Base-by-base conservation (phyloP, 2,797 vertebrate genomes). In the Xerus rutilus region DNA sequence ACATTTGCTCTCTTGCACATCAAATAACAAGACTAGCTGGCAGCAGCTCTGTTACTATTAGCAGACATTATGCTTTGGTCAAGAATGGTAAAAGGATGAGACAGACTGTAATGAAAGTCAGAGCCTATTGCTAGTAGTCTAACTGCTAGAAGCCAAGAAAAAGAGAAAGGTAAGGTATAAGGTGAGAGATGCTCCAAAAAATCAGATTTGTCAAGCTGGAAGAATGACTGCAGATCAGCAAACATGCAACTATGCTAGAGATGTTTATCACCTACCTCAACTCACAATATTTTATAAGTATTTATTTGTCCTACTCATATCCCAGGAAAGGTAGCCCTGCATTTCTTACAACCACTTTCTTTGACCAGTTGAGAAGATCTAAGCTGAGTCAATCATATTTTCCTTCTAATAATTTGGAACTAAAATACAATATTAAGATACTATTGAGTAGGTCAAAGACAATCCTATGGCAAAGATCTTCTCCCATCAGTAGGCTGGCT, bases 371-470 rank as follows among this genome's bases (percentile, higher is more conserved):
- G 43, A 78, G 49, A 11, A 96, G 13, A 89, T 14, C 7, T 43
- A 88, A 95, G 25, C 17, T 62, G 5, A 94, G 10, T 3, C 20
- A 91, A 62, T 76, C 4, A 79, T 67, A 84, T 91, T 69, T 94
- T 86, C 25, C 59, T 93, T 94, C 52, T 25, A 2, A 94, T 90
- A 85, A 81, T 86, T 72, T 89, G 30, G 0, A 95, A 89, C 49
- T 92, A 5, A 83, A 73, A 92, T 39, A 82, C 15, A 93, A 94
- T 17, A 77, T 9, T 69, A 65, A 76, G n/a, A 86, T 77, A 92
- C 85, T 64, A 14, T 15, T 81, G 18, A 86, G 20, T 17, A 94
- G 21, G 14, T 70, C 83, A 93, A 94, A 89, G 54, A 76, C n/a
- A 85, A 85, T 6, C 62, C 23, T 39, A 57, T 57, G 13, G 15